Base-by-base conservation (phyloP, 2,888 invertebrate species). In the Tetanocera ferruginea region DNA sequence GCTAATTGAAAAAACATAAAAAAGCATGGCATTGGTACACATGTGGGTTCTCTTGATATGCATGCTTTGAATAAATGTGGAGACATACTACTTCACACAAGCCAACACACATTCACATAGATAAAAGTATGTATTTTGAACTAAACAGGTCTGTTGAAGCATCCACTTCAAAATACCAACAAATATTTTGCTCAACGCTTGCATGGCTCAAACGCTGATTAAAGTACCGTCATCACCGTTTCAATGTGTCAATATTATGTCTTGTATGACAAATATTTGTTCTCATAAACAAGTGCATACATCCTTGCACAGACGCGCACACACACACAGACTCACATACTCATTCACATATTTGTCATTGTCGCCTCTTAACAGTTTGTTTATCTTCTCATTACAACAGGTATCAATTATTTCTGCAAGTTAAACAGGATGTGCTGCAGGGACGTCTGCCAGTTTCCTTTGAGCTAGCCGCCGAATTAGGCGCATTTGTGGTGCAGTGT, bases 341-440 rank as follows among this genome's bases (percentile, higher is more conserved):
- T 25, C 3, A 28, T 25, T 19, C 17, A 67, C 37, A 34, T 67
- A 37, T 37, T 43, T 31, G 67, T 67, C 34, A 37, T 19, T 37
- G 17, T 43, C 31, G 19, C 31, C 52, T 6, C 51, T 64, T 25
- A 57, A 34, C 66, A 64, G 14, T 14, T 34, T 74, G 74, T 74
- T 74, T 74, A 78, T 31, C 62, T 9, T 75, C 69, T 52, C 19
- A 80, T 83, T 83, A 31, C 91, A 97, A 28, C 91, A 97, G 98
- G 92, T 98, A 98, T 91, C 98, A 98, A 91, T 95, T 98, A 90
- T 98, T 98, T 90, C 93, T 98, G 85, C 98, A 98, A 93, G 94
- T 98, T 87, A 98, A 98, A 91, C 96, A 97, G 91, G 98, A 98
- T 89, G 96, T 98, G 84, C 92, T 98, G 75, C 97, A 98, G 89